Percentiles rank a stretch among this genome's conserved stretches.
These are phyloP conservation scores for Callipepla squamata DNA, from an alignment of 2,113 vertebrate genomes.

Conservation along the genomic window DNA sequence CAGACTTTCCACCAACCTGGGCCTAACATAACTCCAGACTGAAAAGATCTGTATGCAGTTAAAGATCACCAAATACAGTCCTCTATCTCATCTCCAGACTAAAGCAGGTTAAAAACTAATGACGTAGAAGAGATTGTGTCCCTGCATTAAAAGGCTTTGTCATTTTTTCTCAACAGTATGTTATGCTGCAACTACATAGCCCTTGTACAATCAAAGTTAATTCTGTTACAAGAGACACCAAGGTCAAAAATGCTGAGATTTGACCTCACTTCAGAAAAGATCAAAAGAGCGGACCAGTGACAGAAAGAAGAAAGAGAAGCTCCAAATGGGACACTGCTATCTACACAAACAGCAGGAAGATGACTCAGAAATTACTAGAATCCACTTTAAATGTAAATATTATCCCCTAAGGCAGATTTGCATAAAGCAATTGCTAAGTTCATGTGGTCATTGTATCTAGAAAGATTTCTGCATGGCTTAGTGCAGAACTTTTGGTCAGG, in stretches of 20 bases:
- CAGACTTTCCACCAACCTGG: not conserved
- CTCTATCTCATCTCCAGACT: not conserved
- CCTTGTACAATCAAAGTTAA: not conserved
- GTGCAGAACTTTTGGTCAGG: not conserved
- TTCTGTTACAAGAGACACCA: not conserved
- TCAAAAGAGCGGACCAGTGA: not conserved
- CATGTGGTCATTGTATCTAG: not conserved
- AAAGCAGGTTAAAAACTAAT: not conserved
- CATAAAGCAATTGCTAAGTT: slow-evolving; percentile 9
- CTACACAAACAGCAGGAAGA: not conserved
- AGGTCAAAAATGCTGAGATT: not conserved
- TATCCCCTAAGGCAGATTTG: not conserved
- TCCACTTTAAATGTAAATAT: slow-evolving; percentile 17
- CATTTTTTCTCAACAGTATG: not conserved
- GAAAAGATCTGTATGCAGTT: not conserved
- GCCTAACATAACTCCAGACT: not conserved
- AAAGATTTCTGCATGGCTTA: slow-evolving; percentile 25
- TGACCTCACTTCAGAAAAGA: slow-evolving; percentile 7
- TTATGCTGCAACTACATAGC: not conserved
- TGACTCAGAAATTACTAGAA: slow-evolving; percentile 10
- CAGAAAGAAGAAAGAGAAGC: not conserved
- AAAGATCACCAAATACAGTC: not conserved
- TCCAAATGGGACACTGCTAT: not conserved
- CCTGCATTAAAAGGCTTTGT: not conserved
- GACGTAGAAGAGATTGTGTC: not conserved